These are phyloP conservation scores for Anastrepha obliqua DNA, from an alignment of 1,140 invertebrate genomes.

Conservation along the genomic window DNA sequence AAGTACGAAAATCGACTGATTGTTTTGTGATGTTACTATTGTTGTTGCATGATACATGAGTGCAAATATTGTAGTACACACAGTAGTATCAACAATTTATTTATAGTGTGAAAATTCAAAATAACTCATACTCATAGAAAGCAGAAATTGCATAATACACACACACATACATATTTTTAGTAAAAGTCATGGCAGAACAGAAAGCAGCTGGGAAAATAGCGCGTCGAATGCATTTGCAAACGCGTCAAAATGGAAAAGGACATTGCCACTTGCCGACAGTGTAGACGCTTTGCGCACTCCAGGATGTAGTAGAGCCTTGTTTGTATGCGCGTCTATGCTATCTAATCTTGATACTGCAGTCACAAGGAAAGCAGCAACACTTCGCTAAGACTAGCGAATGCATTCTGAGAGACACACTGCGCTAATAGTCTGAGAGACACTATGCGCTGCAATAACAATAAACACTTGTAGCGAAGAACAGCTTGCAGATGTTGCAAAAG, in stretches of 20 bases:
- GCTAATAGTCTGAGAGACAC: no score
- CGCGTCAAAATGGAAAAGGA: constrained; percentile 43
- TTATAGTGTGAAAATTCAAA: constrained; percentile 32
- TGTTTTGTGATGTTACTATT: constrained; percentile 16
- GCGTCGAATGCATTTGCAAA: not conserved
- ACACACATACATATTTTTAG: no score
- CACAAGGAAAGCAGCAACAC: not conserved
- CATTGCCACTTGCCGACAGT: constrained; percentile 8
- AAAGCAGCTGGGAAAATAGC: not conserved
- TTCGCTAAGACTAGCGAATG: not conserved
- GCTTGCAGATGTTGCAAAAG: no score
- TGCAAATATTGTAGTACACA: constrained; percentile 32
- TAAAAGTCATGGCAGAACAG: not conserved
- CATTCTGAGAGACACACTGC: no score
- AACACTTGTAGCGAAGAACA: not conserved
- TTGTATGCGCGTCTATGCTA: not conserved
- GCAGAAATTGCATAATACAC: not conserved
- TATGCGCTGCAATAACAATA: not conserved
- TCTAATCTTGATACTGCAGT: not conserved
- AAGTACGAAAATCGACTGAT: constrained; percentile 47
- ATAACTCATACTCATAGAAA: not conserved
- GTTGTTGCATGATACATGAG: constrained; percentile 36
- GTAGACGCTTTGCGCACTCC: not conserved
- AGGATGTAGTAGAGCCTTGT: not conserved
- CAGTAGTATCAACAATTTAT: constrained; percentile 43